Conservation (phyloP, 2,113 vertebrate species). For the Syngnathus typhle region DNA sequence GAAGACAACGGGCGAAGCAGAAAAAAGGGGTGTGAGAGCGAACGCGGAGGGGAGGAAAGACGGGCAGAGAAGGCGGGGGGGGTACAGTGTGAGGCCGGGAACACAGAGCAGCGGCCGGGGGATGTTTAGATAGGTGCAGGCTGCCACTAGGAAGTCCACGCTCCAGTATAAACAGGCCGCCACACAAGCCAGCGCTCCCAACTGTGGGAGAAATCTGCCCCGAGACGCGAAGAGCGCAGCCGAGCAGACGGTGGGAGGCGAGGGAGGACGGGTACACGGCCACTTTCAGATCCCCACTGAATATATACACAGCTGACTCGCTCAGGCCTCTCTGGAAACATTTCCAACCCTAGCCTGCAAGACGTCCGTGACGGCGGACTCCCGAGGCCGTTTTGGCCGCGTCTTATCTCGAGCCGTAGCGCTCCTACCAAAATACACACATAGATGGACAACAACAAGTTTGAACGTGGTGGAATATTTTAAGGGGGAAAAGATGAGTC, state of each 20-base stretch:
- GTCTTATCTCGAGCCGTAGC: conserved; percentile 53
- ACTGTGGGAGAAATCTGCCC: conserved; percentile 79
- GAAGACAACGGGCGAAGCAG: conserved; percentile 13
- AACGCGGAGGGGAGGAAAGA: conserved; percentile 29
- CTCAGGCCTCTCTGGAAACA: conserved; percentile 50
- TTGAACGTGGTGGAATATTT: background rate
- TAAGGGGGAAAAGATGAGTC: background rate
- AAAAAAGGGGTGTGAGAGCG: conserved; percentile 53
- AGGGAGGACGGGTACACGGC: conserved; percentile 66
- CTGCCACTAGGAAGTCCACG: conserved; percentile 81
- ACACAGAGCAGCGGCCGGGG: conserved; percentile 72
- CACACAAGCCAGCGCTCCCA: conserved; percentile 74
- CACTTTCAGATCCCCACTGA: conserved; percentile 68
- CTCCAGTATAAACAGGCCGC: conserved; percentile 79
- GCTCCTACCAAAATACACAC: conserved; percentile 25
- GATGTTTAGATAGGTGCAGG: conserved; percentile 82
- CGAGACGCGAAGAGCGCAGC: conserved; percentile 58
- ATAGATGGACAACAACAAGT: background rate
- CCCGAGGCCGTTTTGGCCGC: conserved; percentile 51
- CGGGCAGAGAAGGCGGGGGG: conserved; percentile 22
- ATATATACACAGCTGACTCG: conserved; percentile 72
- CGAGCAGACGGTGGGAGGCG: conserved; percentile 44
- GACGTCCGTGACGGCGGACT: conserved; percentile 32
- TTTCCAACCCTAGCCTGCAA: conserved; percentile 52
- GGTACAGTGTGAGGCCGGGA: conserved; percentile 63